Conservation (phyloP, 2,113 vertebrate species). For the Gila orcuttii region DNA sequence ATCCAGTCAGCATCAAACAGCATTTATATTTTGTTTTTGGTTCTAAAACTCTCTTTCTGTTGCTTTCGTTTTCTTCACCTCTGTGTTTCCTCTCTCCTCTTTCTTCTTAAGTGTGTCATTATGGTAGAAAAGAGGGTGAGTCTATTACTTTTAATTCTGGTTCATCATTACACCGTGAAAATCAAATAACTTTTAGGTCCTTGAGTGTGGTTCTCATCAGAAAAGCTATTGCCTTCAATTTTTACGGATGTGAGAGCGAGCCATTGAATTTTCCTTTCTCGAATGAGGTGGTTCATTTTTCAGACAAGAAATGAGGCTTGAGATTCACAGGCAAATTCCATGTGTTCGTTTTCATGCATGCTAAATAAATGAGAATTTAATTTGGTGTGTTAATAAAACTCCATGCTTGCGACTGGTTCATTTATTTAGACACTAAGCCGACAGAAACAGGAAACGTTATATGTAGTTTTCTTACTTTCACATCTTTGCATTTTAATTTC, state of each 20-base stretch:
- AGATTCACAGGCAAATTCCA: conserved; percentile 19
- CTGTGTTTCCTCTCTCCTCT: not conserved
- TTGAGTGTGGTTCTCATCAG: conserved; percentile 43
- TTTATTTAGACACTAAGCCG: conserved; percentile 20
- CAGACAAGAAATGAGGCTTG: conserved; percentile 31
- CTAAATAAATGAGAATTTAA: conserved; percentile 47
- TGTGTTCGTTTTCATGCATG: conserved; percentile 30
- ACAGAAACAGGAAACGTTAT: not conserved
- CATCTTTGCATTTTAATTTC: not conserved
- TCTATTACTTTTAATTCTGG: conserved; percentile 47
- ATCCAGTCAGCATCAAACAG: not conserved
- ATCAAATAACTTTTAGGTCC: conserved; percentile 48
- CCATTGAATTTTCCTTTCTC: conserved; percentile 37
- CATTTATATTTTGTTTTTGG: too few species aligned
- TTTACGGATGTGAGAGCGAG: conserved; percentile 33
- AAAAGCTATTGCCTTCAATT: conserved; percentile 43
- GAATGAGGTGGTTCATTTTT: conserved; percentile 22
- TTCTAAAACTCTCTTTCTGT: not conserved
- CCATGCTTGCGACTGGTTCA: conserved; percentile 17
- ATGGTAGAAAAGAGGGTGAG: conserved; percentile 8
- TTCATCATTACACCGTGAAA: conserved; percentile 40
- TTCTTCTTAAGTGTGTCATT: conserved; percentile 6
- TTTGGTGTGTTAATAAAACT: conserved; percentile 34
- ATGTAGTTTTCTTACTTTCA: not conserved
- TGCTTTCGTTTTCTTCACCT: not conserved